These are phyloP conservation scores for Lasioglossum villosulum DNA, from an alignment of 2,888 invertebrate species.

Conservation along the genomic window DNA sequence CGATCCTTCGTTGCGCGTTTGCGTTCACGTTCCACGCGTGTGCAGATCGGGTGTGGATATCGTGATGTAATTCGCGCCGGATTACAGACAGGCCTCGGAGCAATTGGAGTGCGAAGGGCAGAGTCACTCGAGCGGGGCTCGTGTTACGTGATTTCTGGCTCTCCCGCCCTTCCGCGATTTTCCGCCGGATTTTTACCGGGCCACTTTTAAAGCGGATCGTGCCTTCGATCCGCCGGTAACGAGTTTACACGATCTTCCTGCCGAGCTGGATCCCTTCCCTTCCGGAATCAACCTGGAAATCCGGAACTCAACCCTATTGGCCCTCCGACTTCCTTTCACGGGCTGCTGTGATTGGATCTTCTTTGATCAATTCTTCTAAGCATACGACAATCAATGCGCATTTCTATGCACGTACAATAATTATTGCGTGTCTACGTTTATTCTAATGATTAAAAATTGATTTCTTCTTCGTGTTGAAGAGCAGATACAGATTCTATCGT, in stretches of 20 bases:
- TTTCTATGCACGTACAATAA: neutral
- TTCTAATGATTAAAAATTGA: no score
- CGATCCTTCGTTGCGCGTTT: conserved; percentile 36
- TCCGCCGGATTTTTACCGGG: conserved; percentile 10
- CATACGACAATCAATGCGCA: neutral
- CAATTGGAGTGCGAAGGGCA: conserved; percentile 77
- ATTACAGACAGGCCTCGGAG: conserved; percentile 58
- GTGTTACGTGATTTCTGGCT: conserved; percentile 57
- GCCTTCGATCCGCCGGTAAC: conserved; percentile 11
- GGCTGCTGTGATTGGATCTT: neutral
- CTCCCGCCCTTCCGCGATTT: conserved; percentile 45
- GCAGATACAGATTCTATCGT: neutral
- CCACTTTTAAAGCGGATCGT: neutral
- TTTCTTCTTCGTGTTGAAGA: neutral
- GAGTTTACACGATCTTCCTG: neutral
- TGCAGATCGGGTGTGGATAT: conserved; percentile 68
- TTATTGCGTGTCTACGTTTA: no score
- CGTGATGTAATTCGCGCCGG: conserved; percentile 64
- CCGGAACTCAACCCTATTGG: neutral
- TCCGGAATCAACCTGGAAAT: neutral
- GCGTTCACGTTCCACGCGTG: conserved; percentile 51
- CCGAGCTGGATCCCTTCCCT: neutral
- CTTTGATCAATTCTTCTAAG: neutral
- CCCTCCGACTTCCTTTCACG: neutral
- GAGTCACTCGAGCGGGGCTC: conserved; percentile 64